phyloP scores from a whole-genome alignment of 2,113 vertebrate species.

The Perca schrenkii region DNA sequence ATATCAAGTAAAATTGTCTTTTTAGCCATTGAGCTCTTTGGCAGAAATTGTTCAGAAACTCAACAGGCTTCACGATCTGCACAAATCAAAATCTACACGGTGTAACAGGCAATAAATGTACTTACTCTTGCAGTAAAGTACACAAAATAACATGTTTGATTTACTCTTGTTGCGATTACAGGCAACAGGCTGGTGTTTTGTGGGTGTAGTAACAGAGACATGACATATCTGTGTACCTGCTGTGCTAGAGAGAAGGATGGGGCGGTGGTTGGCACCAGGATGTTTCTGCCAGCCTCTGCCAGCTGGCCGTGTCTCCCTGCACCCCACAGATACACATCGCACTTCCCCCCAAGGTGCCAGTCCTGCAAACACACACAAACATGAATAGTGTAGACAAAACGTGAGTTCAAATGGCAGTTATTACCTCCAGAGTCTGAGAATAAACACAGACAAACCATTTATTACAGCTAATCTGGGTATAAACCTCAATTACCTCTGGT shows the following conservation, averaged over 20 bases:
- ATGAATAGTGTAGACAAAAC: not conserved
- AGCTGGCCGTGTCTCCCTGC: conserved; percentile 96
- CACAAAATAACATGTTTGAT: no score
- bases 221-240: conserved; percentile 84
- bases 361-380: conserved; percentile 83
- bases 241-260: conserved; percentile 96
- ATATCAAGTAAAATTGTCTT: no score
- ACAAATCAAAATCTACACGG: no score
- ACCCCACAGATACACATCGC: conserved; percentile 95
- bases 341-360: conserved; percentile 98
- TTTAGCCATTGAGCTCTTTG: no score
- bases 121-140: not conserved
- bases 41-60: no score
- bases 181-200: not conserved
- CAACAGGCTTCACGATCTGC: no score
- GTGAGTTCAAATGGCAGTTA: no score
- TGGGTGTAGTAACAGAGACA: not conserved
- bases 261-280: conserved; percentile 91
- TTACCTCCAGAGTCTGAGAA: not conserved
- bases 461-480: not conserved
- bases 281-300: conserved; percentile 95
- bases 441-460: not conserved
- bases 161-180: not conserved
- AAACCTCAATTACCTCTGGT: conserved; percentile 88
- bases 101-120: no score